Conservation (phyloP, 2,888 invertebrate species). For the Zonitis immaculata region DNA sequence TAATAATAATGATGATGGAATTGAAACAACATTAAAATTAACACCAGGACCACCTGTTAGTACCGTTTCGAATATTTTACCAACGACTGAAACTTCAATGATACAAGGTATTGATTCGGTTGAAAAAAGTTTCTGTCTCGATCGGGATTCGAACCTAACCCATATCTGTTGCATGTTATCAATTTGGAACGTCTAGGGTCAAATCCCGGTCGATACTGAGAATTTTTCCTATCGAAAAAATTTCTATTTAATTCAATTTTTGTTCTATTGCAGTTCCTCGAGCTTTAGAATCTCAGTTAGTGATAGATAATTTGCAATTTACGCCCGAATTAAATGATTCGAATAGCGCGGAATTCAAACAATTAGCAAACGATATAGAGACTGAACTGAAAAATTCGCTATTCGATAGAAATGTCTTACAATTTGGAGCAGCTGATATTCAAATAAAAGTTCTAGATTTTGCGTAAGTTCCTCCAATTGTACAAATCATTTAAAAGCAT, state of each 20-base stretch:
- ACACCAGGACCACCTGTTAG: constrained; percentile 44
- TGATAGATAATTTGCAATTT: constrained; percentile 63
- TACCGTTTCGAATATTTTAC: constrained; percentile 38
- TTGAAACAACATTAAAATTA: constrained; percentile 30
- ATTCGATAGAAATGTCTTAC: constrained; percentile 52
- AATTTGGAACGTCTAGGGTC: no score
- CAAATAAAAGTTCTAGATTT: constrained; percentile 59
- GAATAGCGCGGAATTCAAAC: constrained; percentile 59
- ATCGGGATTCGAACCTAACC: no score
- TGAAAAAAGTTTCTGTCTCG: no score
- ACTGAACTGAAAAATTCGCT: constrained; percentile 57
- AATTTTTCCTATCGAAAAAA: no score
- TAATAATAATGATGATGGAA: neutral
- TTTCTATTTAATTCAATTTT: neutral
- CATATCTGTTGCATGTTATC: no score
- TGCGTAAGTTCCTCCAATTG: constrained; percentile 47
- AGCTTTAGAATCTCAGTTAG: constrained; percentile 64
- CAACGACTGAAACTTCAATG: constrained; percentile 53
- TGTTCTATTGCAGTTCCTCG: constrained; percentile 56
- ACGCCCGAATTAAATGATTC: constrained; percentile 55
- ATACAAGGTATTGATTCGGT: constrained; percentile 47
- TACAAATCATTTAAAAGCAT: neutral
- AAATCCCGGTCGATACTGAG: no score
- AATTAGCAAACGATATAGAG: constrained; percentile 57
- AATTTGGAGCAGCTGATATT: constrained; percentile 55